A percentile compares a stretch with the other conserved stretches of the same genome.
These are phyloP conservation scores for Masticophis lateralis DNA, from an alignment of 2,797 vertebrate genomes.

Conservation along the genomic window DNA sequence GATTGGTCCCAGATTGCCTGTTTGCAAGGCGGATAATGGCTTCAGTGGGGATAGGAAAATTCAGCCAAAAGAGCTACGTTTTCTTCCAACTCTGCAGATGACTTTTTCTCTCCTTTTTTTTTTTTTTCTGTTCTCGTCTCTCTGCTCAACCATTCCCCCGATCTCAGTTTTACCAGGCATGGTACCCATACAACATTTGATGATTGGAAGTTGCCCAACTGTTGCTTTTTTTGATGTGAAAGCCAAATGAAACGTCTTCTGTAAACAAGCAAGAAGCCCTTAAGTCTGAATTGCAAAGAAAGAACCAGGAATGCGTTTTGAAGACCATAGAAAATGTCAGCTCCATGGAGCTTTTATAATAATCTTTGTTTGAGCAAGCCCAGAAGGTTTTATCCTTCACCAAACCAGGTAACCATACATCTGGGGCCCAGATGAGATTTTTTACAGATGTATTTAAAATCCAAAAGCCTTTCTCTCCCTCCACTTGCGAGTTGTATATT, in stretches of 20 bases:
- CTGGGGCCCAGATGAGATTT: not conserved
- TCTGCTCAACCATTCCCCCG: not conserved
- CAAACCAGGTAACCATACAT: not conserved
- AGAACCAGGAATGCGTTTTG: not conserved
- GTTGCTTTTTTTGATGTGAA: constrained; percentile 16
- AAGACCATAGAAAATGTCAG: not conserved
- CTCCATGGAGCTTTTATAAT: not conserved
- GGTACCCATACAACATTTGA: constrained; percentile 25
- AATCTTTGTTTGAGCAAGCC: not conserved
- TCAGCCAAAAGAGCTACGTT: not conserved
- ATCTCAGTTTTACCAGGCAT: constrained; percentile 5
- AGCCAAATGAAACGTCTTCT: not conserved
- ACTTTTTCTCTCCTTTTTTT: not conserved
- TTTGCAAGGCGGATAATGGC: constrained; percentile 17
- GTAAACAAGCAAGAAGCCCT: constrained; percentile 7
- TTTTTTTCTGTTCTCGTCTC: not conserved
- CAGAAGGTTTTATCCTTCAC: not conserved
- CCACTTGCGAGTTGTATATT: not conserved
- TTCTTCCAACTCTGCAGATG: constrained; percentile 2
- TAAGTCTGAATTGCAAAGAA: not conserved
- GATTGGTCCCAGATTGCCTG: constrained; percentile 14
- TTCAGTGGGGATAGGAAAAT: constrained; percentile 5
- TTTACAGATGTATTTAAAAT: not conserved
- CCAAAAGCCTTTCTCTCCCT: not conserved
- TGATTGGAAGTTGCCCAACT: constrained; percentile 20